Evolutionary conservation across 2,113 vertebrate genomes (phyloP).

Genomic region (Lampris megalopsis): DNA sequence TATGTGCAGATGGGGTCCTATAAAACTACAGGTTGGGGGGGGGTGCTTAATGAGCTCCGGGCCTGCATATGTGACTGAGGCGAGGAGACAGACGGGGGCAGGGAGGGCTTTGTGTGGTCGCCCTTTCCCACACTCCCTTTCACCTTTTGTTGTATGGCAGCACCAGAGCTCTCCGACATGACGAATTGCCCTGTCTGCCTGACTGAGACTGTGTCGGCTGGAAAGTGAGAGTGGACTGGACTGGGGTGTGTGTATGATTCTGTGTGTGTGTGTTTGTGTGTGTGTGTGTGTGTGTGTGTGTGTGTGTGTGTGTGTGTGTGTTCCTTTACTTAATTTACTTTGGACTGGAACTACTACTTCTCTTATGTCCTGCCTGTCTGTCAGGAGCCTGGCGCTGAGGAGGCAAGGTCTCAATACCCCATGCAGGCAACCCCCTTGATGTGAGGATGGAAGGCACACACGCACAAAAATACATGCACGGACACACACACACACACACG

Average conservation of each 20-base stretch:
- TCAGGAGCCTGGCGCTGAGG: constrained; percentile 32
- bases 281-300: background rate
- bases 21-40: constrained; percentile 37
- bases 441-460: constrained; percentile 38
- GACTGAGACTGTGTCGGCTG: constrained; percentile 35
- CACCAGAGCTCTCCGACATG: constrained; percentile 76
- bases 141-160: constrained; percentile 78
- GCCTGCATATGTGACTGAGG: constrained; percentile 57
- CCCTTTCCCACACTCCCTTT: constrained; percentile 85
- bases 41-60: constrained; percentile 45
- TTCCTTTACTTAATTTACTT: constrained; percentile 30
- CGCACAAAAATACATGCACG: constrained; percentile 17
- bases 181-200: constrained; percentile 76
- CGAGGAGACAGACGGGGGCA: constrained; percentile 74
- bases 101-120: constrained; percentile 75
- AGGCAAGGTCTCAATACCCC: constrained; percentile 30
- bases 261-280: background rate
- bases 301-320: constrained; percentile 6
- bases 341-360: constrained; percentile 21
- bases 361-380: constrained; percentile 30
- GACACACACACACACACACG: constrained; percentile 56
- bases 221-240: constrained; percentile 43
- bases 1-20: constrained; percentile 47
- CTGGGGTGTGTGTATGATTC: constrained; percentile 16
- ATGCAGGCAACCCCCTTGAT: constrained; percentile 10